Evolutionary conservation across 1,140 invertebrate genomes (phyloP).

Genomic region (Scylla paramamosain): DNA sequence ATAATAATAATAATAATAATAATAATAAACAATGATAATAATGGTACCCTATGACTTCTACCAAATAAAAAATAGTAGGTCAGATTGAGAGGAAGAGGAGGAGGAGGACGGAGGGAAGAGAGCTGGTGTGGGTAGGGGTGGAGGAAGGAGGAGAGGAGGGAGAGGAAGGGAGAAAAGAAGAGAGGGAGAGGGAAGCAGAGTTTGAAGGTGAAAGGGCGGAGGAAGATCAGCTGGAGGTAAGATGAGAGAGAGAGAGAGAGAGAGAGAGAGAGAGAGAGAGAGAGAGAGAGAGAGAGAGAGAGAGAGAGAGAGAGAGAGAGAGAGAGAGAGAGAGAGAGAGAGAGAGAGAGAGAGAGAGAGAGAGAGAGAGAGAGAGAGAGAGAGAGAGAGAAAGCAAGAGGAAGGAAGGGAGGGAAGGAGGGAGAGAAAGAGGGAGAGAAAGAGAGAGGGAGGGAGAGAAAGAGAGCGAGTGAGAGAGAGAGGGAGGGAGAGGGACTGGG

Average conservation of each 20-base stretch:
- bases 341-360: background rate
- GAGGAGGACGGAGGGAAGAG: no score
- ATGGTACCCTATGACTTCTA: no score
- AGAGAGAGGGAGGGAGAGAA: no score
- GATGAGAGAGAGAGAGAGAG: no score
- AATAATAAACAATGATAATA: background rate
- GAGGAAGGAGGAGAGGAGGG: no score
- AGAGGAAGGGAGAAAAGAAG: background rate
- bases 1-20: background rate
- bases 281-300: background rate
- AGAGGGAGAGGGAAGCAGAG: background rate
- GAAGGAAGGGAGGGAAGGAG: background rate
- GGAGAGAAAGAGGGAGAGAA: background rate
- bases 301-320: no score
- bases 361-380: background rate
- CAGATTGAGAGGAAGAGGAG: no score
- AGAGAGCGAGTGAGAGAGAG: background rate
- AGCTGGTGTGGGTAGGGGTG: no score
- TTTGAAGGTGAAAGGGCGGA: no score
- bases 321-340: background rate
- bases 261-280: slow-evolving; percentile 5
- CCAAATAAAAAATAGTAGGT: no score
- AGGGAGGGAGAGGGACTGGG: background rate
- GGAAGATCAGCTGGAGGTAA: no score
- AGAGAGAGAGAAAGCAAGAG: background rate